These are phyloP conservation scores for Malurus cyaneus DNA, from an alignment of 2,113 vertebrate species.

Conservation along the genomic window DNA sequence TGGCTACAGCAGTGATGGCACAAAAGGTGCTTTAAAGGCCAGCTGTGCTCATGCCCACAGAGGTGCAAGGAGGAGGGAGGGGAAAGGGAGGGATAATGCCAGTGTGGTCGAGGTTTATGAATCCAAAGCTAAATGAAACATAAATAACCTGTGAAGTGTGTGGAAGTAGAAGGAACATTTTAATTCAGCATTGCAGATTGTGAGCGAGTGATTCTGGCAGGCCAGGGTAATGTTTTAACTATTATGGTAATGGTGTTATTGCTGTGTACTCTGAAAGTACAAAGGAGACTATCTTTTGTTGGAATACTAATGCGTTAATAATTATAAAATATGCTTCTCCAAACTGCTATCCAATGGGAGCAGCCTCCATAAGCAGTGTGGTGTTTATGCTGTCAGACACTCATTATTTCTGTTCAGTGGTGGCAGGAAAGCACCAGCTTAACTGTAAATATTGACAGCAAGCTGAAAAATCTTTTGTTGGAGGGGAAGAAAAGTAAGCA, in stretches of 20 bases:
- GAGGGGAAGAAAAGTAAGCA: neutral
- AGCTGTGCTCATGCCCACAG: neutral
- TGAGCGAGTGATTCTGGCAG: neutral
- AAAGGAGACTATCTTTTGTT: neutral
- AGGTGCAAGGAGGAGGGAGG: neutral
- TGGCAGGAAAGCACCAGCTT: neutral
- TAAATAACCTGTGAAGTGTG: neutral
- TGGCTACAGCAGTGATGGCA: neutral
- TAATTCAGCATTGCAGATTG: neutral
- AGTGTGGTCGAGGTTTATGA: neutral
- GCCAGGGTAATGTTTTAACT: neutral
- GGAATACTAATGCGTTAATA: neutral
- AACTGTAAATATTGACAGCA: conserved; percentile 37
- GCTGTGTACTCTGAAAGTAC: neutral
- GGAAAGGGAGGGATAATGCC: neutral
- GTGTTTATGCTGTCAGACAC: neutral
- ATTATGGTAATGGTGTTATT: neutral
- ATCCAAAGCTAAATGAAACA: neutral
- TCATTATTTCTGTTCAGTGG: neutral
- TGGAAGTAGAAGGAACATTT: neutral
- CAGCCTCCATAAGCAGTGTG: neutral
- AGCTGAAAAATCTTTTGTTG: neutral
- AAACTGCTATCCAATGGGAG: neutral
- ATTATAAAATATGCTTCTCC: conserved; percentile 1
- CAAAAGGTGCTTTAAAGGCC: neutral